A percentile compares a stretch with the other conserved stretches of the same genome.
Evolutionary conservation across 2,113 vertebrate genomes (phyloP).

Genomic region (Sylvietta virens): DNA sequence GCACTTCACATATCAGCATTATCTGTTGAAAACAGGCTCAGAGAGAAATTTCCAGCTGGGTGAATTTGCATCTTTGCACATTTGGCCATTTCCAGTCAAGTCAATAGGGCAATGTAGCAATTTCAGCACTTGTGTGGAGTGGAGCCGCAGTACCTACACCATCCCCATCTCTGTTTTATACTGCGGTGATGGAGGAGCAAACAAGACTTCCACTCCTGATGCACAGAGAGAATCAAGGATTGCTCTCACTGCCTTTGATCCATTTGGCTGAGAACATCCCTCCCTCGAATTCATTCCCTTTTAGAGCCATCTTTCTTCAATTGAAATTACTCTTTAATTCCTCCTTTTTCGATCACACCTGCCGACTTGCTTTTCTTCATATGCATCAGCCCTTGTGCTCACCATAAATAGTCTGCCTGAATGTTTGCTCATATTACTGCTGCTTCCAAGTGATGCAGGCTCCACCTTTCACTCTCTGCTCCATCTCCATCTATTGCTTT

Average conservation of each 20-base stretch:
- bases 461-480: background rate
- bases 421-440: constrained; percentile 35
- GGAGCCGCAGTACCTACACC: fast-evolving
- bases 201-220: background rate
- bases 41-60: constrained; percentile 5
- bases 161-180: background rate
- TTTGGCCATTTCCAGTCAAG: background rate
- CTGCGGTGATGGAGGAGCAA: background rate
- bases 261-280: constrained; percentile 8
- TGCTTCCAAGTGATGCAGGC: background rate
- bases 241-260: background rate
- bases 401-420: background rate
- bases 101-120: background rate
- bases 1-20: background rate
- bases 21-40: background rate
- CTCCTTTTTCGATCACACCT: background rate
- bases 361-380: background rate
- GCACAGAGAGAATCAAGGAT: background rate
- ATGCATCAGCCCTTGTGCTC: constrained; percentile 20
- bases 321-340: constrained; percentile 51
- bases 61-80: background rate
- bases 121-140: background rate
- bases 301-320: background rate
- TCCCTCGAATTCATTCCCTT: background rate
- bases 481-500: constrained; percentile 13